A percentile compares a stretch with the other conserved stretches of the same genome.
Evolutionary conservation across 1,140 invertebrate species (phyloP).

Genomic region (Heliothis virescens): DNA sequence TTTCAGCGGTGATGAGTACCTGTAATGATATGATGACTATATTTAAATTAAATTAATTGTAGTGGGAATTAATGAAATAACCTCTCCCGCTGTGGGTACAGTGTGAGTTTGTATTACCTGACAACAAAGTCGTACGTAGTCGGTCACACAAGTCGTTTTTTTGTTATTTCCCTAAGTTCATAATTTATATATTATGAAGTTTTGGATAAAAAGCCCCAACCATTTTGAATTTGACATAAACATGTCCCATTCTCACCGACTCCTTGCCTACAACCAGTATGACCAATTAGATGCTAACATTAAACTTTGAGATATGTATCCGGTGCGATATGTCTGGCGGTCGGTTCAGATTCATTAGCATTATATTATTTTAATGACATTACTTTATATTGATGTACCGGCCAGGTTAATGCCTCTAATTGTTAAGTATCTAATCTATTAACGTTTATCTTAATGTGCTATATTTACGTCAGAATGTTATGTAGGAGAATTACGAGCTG

Average conservation of each 20-base stretch:
- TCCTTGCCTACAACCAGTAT: slow-evolving; percentile 30
- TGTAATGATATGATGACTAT: too few species aligned
- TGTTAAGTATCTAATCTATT: slow-evolving; percentile 34
- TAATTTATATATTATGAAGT: too few species aligned
- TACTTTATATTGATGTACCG: slow-evolving; percentile 12
- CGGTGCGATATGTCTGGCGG: slow-evolving; percentile 54
- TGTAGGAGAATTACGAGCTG: slow-evolving; percentile 2
- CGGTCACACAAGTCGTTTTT: too few species aligned
- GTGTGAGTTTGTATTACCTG: too few species aligned
- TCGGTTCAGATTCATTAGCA: slow-evolving; percentile 35
- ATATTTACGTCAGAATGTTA: slow-evolving; percentile 18
- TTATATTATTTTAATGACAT: slow-evolving; percentile 40
- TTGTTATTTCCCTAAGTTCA: too few species aligned
- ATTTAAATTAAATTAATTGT: too few species aligned
- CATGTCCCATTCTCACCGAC: background rate
- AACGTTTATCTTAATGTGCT: slow-evolving; percentile 23
- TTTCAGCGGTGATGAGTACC: too few species aligned
- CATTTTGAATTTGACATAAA: background rate
- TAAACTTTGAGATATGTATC: slow-evolving; percentile 56
- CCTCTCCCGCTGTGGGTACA: too few species aligned
- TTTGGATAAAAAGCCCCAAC: too few species aligned
- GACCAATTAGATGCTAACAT: slow-evolving; percentile 52
- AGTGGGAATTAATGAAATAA: too few species aligned
- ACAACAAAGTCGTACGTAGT: too few species aligned
- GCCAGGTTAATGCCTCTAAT: background rate